These are phyloP conservation scores for Propithecus perrieri DNA, from an alignment of 2,797 vertebrate genomes.

Conservation along the genomic window DNA sequence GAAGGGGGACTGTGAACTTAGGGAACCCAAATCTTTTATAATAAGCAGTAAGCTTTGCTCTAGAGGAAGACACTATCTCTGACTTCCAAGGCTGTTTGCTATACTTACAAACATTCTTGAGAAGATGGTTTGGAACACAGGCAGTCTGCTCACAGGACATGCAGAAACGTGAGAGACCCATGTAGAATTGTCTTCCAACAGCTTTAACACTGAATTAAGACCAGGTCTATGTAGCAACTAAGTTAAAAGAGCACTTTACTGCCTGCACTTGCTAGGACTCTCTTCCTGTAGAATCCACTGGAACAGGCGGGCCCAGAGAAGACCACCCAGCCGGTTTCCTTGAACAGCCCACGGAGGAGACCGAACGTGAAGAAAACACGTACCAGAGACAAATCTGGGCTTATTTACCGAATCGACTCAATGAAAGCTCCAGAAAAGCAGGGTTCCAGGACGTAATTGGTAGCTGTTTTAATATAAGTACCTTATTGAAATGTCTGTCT, in stretches of 20 bases:
- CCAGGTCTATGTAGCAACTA: neutral
- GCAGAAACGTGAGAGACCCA: neutral
- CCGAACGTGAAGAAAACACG: constrained; percentile 58
- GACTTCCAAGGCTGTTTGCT: neutral
- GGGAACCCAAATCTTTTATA: neutral
- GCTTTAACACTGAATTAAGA: neutral
- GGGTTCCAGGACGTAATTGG: constrained; percentile 45
- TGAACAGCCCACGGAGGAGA: constrained; percentile 39
- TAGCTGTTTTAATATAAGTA: constrained; percentile 63
- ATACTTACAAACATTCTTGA: neutral
- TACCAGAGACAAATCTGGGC: constrained; percentile 34
- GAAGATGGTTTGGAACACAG: neutral
- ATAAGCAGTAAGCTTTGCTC: neutral
- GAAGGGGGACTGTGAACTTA: neutral
- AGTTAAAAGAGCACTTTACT: neutral
- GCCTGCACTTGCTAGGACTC: neutral
- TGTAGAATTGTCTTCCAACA: neutral
- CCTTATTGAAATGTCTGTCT: constrained; percentile 62
- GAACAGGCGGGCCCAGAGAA: neutral
- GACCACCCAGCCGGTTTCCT: neutral
- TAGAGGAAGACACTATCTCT: neutral
- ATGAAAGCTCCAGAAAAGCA: constrained; percentile 46
- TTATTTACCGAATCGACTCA: constrained; percentile 19
- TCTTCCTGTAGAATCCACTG: neutral
- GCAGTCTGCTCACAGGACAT: neutral